Base-by-base conservation (phyloP, 2,797 vertebrate species). In the Chaetophractus vellerosus region DNA sequence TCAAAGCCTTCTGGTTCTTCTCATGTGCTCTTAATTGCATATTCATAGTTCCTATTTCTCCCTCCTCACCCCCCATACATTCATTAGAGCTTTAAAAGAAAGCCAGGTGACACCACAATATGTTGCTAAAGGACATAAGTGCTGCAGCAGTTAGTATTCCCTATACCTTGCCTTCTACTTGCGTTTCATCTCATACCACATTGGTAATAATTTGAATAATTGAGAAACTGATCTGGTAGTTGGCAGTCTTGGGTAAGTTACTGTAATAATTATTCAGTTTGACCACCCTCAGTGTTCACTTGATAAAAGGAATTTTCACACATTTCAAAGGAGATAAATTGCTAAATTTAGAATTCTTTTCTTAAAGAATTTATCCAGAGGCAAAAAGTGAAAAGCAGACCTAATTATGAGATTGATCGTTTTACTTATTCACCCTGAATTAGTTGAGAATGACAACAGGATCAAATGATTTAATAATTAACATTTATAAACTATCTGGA, bases 391-490 rank as follows among this genome's bases (percentile, higher is more conserved):
- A 90, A 93, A 91, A 16, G 1, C 7, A 91, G 59, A 16, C 63
- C n/a, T 93, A 94, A 55, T 90, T 92, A 45, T 15, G 95, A 81
- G 28, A 31, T n/a, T n/a, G n/a, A n/a, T 71, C 0, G 81, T 96
- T 97, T 15, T 50, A 64, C 9, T 52, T 76, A 38, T 87, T 90
- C 92, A 45, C 36, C 7, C 1, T 48, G 48, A 85, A 7, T 24
- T 18, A 31, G 26, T 95, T 93, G 59, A 75, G 48, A 66, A 0
- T 55, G 57, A 36, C 31, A 63, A 84, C n/a, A 24, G n/a, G 8
- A n/a, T 93, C 9, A 91, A 23, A 85, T 75, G 4, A 89, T 91
- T 86, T 91, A 91, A 55, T 86, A 66, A 57, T 94, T 9, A 96
- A 5, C 12, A 10, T 10, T 61, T 59, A 83, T 82, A 52, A 94